Conservation (phyloP, 2,888 invertebrate species). For the Sesia apiformis region DNA sequence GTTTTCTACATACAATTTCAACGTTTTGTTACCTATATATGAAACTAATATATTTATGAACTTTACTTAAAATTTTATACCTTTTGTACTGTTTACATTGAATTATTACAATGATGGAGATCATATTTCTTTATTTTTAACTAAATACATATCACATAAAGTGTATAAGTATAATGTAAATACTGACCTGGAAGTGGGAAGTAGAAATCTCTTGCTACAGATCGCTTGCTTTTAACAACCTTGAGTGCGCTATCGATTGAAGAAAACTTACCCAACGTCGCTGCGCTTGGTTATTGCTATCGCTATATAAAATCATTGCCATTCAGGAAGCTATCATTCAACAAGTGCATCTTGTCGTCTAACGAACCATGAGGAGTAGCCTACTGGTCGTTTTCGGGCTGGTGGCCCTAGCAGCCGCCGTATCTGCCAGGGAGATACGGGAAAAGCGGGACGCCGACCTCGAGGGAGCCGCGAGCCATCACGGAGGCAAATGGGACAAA, state of each 20-base stretch:
- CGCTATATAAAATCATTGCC: constrained; percentile 58
- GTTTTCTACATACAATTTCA: too few relatives aligned
- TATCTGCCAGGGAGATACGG: constrained; percentile 64
- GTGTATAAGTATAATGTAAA: too few relatives aligned
- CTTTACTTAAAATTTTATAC: too few relatives aligned
- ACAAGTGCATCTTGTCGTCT: constrained; percentile 28
- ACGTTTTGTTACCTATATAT: too few relatives aligned
- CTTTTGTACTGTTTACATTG: too few relatives aligned
- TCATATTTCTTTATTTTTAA: too few relatives aligned
- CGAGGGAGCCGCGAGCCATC: constrained; percentile 62
- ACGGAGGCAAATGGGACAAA: constrained; percentile 43
- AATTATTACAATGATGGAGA: too few relatives aligned
- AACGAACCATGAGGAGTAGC: constrained; percentile 48
- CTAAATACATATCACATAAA: too few relatives aligned
- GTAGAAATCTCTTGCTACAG: constrained; percentile 35
- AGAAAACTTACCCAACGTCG: constrained; percentile 32
- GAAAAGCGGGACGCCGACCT: constrained; percentile 66
- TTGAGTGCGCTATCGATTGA: constrained; percentile 38
- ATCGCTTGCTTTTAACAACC: constrained; percentile 27
- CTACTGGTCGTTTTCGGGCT: constrained; percentile 51
- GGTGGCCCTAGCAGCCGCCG: constrained; percentile 61
- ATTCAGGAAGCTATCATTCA: constrained; percentile 50
- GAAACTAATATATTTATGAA: too few relatives aligned
- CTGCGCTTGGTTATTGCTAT: neutral
- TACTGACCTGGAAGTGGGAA: constrained; percentile 16